Evolutionary conservation across 2,797 vertebrate genomes (phyloP).

Genomic region (Sebastes miniatus): DNA sequence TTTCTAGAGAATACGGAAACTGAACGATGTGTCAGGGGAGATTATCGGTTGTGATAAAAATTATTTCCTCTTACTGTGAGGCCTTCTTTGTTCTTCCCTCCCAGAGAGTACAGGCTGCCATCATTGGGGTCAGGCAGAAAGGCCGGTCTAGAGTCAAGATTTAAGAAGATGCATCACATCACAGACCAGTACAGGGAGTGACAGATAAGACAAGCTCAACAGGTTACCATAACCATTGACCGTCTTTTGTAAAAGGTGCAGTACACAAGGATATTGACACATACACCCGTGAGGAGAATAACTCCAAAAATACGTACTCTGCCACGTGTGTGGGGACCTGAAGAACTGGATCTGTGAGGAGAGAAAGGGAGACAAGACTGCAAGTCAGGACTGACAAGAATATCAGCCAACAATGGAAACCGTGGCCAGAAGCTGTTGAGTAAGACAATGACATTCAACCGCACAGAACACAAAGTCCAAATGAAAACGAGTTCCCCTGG

Average conservation of each 20-base stretch:
- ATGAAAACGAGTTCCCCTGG: not conserved
- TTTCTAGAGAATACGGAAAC: conserved; percentile 62
- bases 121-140: conserved; percentile 98
- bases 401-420: conserved; percentile 22
- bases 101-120: conserved; percentile 95
- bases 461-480: conserved; percentile 46
- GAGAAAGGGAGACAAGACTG: conserved; percentile 32
- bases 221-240: not conserved
- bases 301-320: conserved; percentile 86
- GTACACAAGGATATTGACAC: not conserved
- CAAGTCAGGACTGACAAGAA: conserved; percentile 50
- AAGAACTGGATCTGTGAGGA: conserved; percentile 93
- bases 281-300: not conserved
- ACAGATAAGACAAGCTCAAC: conserved; percentile 10
- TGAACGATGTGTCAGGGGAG: not conserved
- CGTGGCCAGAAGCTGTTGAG: conserved; percentile 11
- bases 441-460: conserved; percentile 1
- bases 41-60: conserved; percentile 29
- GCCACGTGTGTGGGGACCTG: conserved; percentile 96
- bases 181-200: not conserved
- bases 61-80: conserved; percentile 87
- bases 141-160: conserved; percentile 84
- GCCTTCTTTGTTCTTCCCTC: conserved; percentile 95
- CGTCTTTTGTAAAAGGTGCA: conserved; percentile 19
- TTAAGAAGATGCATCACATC: not conserved